Base-by-base conservation (phyloP, 2,888 invertebrate genomes). In the Diarsia brunnea region DNA sequence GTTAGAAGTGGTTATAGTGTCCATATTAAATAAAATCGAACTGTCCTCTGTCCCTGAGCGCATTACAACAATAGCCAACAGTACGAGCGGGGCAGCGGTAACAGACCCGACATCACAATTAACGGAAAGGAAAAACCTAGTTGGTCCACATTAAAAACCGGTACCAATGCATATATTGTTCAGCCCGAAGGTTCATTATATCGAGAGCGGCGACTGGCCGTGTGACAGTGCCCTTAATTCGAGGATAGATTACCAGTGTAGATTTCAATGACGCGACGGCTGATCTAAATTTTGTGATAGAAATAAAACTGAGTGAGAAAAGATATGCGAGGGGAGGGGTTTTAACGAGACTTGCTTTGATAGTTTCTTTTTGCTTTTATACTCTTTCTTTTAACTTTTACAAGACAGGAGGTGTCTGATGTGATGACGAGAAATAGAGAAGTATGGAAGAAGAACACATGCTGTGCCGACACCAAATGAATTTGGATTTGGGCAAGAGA, bases 51-150 rank as follows among this genome's bases (percentile, higher is more conserved):
- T 84, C 88, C 85, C 87, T 73, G 82, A 76, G 66, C 75, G 78
- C 49, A 65, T 74, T 79, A 64, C 71, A 79, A 89, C 86, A 88
- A 86, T 86, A 77, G 82, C 77, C 77, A 38, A 38, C 38, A 38
- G 38, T 38, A 8, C 38, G 7, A 38, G 38, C 38, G 38, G 38
- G 7, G 38, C 38, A 72, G 75, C 74, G 75, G 79, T 85, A 80
- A 66, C 90, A 91, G 93, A 78, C 12, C 71, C 45, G 45, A 91
- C 90, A 91, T 90, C 88, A 89, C 91, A 93, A 94, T 94, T 94
- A 93, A 88, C 87, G 80, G 91, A 93, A 93, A 94, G 92, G 93
- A 92, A 93, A 91, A 92, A 90, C 88, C 88, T 89, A 88, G 85
- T 89, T 88, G 84, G 84, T 80, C 76, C 81, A 84, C 84, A 84